Conservation (phyloP, 2,113 vertebrate species). For the Poecilia latipinna region DNA sequence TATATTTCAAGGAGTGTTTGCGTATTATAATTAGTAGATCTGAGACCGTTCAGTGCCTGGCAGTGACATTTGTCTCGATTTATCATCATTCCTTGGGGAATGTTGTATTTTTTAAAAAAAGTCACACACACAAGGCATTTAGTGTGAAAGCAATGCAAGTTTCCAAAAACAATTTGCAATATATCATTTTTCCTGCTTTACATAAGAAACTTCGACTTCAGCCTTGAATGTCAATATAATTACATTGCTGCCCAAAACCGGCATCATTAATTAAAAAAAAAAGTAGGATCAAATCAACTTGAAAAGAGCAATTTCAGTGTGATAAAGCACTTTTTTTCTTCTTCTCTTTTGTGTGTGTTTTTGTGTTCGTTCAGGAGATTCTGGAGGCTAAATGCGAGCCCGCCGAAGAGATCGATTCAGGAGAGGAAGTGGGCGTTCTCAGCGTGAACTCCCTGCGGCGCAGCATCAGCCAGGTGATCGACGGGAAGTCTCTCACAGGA, state of each 20-base stretch:
- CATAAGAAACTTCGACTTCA: too few species aligned
- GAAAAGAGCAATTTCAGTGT: too few species aligned
- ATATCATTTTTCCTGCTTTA: too few species aligned
- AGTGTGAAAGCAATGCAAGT: background rate
- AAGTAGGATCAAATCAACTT: too few species aligned
- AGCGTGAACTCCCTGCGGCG: constrained; percentile 82
- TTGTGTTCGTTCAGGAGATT: constrained; percentile 79
- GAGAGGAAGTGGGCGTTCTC: constrained; percentile 66
- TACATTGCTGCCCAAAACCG: too few species aligned
- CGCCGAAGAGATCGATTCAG: constrained; percentile 64
- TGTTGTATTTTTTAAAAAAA: background rate
- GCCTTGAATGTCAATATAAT: too few species aligned
- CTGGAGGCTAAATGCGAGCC: constrained; percentile 83
- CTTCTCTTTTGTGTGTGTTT: background rate
- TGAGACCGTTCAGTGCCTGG: background rate
- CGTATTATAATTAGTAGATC: background rate
- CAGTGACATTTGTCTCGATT: background rate
- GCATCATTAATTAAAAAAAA: too few species aligned
- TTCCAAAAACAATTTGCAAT: too few species aligned
- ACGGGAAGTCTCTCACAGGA: constrained; percentile 82
- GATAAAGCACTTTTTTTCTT: too few species aligned
- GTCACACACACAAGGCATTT: background rate
- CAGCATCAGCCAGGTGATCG: constrained; percentile 91
- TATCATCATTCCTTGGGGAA: background rate
- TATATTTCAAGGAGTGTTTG: background rate